Percentiles rank a stretch among this genome's conserved stretches.
Conservation (phyloP, 2,888 invertebrate species). For the Netelia inedita region DNA sequence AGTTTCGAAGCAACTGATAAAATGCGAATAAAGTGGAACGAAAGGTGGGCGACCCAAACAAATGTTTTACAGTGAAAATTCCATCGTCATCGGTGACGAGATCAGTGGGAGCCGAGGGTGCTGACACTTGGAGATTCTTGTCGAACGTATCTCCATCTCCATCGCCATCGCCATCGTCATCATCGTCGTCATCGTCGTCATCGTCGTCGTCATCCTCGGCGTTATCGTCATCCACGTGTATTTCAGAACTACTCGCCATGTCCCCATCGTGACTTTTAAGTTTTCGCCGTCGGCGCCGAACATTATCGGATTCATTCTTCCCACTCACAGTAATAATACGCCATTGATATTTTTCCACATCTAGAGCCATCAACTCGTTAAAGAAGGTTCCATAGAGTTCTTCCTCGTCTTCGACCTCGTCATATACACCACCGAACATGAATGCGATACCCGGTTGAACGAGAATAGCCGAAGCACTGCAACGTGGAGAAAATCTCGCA, state of each 20-base stretch:
- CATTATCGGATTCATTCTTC: conserved; percentile 84
- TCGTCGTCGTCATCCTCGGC: conserved; percentile 78
- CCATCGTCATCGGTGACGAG: conserved; percentile 91
- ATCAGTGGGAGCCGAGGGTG: conserved; percentile 71
- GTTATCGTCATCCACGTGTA: conserved; percentile 73
- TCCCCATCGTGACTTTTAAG: conserved; percentile 81
- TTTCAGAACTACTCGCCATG: conserved; percentile 77
- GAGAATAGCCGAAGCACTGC: conserved; percentile 90
- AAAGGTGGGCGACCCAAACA: not conserved
- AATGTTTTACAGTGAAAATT: conserved; percentile 90
- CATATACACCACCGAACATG: conserved; percentile 95
- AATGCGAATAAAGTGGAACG: not conserved
- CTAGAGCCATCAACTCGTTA: conserved; percentile 92
- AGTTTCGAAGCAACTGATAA: conserved; percentile 3
- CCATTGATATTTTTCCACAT: conserved; percentile 92
- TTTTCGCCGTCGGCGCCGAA: conserved; percentile 84
- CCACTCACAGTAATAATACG: conserved; percentile 84
- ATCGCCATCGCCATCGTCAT: conserved; percentile 80
- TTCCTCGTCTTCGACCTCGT: conserved; percentile 94
- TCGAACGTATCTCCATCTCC: conserved; percentile 80
- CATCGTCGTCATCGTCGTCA: conserved; percentile 77
- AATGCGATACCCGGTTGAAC: conserved; percentile 89
- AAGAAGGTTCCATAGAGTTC: conserved; percentile 92
- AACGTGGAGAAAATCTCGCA: conserved; percentile 87
- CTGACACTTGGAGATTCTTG: conserved; percentile 75